Evolutionary conservation across 2,888 invertebrate species (phyloP), one percentile per base, ranked within the genome.

Genomic region (Caenorhabditis japonica): DNA sequence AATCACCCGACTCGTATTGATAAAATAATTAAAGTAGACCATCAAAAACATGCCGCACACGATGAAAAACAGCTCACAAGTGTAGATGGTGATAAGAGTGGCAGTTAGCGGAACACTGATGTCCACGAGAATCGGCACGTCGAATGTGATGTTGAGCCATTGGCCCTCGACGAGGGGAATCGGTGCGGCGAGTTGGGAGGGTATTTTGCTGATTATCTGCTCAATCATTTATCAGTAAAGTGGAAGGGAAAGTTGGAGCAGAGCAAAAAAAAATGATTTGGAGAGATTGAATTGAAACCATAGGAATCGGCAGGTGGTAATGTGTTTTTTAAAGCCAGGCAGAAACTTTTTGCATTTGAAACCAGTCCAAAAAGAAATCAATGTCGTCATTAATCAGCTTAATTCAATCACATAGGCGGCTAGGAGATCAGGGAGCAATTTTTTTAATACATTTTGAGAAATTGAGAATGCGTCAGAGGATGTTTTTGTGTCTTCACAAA

Each of bases 141-240:
- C 64, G 44, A 64, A 72, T 23, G 71, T 52, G 33, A 72, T 41
- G 25, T 72, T 72, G 39, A 52, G 46, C 71, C 71, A 72, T 46
- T 36, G 38, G 30, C 58, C 47, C 25, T 58, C 56, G 34, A 72
- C 62, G 25, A 72, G 41, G 4, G 71, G 71, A 46, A 64, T 33
- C 15, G 66, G 55, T 13, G 56, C 66, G 15, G 49, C 49, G 27
- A 66, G 66, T 41, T 51, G 27, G 4, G 55, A 56, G 13, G 41
- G 34, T 43, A 66, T 66, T 43, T 56, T 66, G 66, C 21, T 3
- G 13, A 41, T 10, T 1, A 62, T 21, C 3, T 43, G 13, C 62
- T 61, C 52, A 44, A 53, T 34, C 52, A 61, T 61, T 51, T 10
- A 7, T 0, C 8, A 47, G 12, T 46, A n/a, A 23, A 19, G 5